A percentile compares a stretch with the other conserved stretches of the same genome.
Conservation (phyloP, 2,888 invertebrate genomes). For the Erebia ligea region DNA sequence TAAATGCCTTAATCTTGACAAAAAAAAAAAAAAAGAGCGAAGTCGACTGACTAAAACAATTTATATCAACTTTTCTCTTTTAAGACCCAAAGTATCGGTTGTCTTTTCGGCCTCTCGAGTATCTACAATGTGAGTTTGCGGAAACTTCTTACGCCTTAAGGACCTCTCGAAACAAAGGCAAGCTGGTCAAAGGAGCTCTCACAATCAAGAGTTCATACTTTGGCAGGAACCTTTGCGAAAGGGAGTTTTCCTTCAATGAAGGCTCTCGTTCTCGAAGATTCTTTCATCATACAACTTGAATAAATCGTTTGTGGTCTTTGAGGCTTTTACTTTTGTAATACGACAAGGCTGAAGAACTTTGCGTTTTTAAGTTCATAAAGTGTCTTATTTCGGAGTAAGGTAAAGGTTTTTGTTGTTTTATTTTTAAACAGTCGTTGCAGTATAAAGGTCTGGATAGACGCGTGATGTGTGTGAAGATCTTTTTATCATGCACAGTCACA, state of each 20-base stretch:
- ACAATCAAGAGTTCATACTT: conserved; percentile 33
- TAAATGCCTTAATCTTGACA: no score
- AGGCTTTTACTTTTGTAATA: conserved; percentile 14
- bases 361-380: not conserved
- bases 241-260: conserved; percentile 34
- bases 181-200: conserved; percentile 35
- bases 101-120: conserved; percentile 8
- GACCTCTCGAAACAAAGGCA: conserved; percentile 34
- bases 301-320: conserved; percentile 33
- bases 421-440: not conserved
- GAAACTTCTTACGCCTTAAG: conserved; percentile 21
- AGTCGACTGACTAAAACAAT: not conserved
- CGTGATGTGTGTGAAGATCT: no score
- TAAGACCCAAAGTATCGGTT: not conserved
- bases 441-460: no score
- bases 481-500: no score
- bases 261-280: conserved; percentile 32
- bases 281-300: conserved; percentile 27
- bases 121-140: conserved; percentile 12
- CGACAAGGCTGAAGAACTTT: conserved; percentile 4
- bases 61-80: conserved; percentile 1
- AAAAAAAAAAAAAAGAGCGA: no score
- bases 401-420: not conserved
- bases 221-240: conserved; percentile 34
- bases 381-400: not conserved